A percentile compares a stretch with the other conserved stretches of the same genome.
phyloP scores from a whole-genome alignment of 2,113 vertebrate genomes.

The Platysternon megacephalum region DNA sequence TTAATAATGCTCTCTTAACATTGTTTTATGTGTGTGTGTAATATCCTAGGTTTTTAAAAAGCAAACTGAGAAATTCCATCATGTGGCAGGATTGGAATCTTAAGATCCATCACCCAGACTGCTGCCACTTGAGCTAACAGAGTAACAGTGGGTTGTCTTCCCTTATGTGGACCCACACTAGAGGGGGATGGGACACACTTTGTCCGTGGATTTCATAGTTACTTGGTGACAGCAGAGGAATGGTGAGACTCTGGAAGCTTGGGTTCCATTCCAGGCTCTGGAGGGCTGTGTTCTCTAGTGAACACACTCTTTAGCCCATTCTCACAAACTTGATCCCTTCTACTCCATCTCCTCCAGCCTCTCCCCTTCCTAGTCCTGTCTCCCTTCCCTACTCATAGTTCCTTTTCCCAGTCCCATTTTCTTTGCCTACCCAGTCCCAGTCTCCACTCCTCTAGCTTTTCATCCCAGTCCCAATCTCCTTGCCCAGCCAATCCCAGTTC shows the following conservation, averaged over 20 bases:
- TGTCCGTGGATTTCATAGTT: neutral
- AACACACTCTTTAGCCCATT: neutral
- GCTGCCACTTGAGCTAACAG: too few relatives aligned
- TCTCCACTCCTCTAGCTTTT: neutral
- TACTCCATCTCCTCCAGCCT: neutral
- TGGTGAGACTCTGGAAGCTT: neutral
- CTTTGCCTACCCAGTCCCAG: neutral
- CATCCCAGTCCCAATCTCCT: neutral
- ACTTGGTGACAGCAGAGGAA: neutral
- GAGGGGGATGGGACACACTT: neutral
- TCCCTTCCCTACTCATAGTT: neutral
- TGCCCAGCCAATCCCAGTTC: neutral
- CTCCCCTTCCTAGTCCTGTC: neutral
- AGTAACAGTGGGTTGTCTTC: neutral
- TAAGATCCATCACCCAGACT: too few relatives aligned
- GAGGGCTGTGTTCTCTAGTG: rapidly evolving
- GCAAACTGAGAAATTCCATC: too few relatives aligned
- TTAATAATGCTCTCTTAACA: neutral
- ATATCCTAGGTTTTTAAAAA: too few relatives aligned
- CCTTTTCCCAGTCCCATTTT: neutral
- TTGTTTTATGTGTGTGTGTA: neutral
- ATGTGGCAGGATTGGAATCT: too few relatives aligned
- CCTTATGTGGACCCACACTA: neutral
- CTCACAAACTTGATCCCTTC: too few relatives aligned
- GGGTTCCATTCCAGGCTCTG: neutral